Evolutionary conservation across 2,888 invertebrate species (phyloP).

Genomic region (Cephus runcator): DNA sequence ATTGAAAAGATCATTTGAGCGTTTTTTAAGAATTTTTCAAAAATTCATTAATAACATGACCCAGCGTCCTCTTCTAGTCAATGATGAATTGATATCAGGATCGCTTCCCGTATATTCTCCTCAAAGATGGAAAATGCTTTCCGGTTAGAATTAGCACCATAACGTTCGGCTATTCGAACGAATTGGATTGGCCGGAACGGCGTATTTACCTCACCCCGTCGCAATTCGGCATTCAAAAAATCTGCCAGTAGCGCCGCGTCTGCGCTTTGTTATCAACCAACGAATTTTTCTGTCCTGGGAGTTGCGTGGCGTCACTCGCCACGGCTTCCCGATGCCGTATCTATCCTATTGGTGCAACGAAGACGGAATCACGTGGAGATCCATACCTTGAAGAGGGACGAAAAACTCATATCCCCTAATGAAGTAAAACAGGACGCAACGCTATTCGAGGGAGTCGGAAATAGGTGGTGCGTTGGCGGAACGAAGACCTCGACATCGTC

Average conservation of each 20-base stretch:
- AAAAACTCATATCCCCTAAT: constrained; percentile 56
- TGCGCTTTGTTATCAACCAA: not conserved
- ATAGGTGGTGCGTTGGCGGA: constrained; percentile 11
- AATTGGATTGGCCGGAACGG: constrained; percentile 20
- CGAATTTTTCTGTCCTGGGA: not conserved
- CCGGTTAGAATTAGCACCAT: constrained; percentile 21
- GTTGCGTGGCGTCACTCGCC: not conserved
- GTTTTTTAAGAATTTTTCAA: too few species aligned
- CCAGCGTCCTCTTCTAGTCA: not conserved
- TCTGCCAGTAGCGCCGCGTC: not conserved
- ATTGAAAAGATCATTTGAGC: not conserved
- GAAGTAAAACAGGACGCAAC: constrained; percentile 51
- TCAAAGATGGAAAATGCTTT: not conserved
- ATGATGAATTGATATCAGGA: not conserved
- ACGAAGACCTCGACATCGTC: not conserved
- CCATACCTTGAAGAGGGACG: constrained; percentile 12
- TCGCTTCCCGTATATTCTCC: not conserved
- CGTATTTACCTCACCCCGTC: constrained; percentile 15
- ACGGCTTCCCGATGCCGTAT: not conserved
- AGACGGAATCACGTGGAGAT: constrained; percentile 14
- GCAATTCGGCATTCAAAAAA: constrained; percentile 1
- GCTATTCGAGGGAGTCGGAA: constrained; percentile 7
- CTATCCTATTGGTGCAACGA: constrained; percentile 14
- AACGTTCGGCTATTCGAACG: constrained; percentile 17
- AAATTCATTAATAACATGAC: not conserved